Evolutionary conservation across 2,797 vertebrate species (phyloP).

Genomic region (Basileuterus tristriatus): DNA sequence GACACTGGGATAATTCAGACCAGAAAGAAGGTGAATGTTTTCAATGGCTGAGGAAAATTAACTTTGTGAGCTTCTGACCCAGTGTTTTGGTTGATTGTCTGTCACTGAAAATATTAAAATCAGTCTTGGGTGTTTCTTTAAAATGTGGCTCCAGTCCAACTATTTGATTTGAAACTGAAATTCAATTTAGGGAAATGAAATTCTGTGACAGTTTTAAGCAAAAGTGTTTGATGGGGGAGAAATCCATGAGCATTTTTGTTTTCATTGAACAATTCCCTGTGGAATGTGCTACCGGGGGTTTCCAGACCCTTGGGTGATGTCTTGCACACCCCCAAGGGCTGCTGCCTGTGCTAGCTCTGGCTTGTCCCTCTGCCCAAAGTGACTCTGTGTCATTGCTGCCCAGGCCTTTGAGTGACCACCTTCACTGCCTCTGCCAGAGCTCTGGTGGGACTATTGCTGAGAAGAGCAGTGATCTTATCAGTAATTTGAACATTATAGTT

Average conservation of each 20-base stretch:
- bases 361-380: not conserved
- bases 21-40: slow-evolving; percentile 55
- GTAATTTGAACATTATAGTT: not conserved
- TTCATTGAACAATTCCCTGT: not conserved
- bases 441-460: not conserved
- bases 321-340: not conserved
- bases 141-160: not conserved
- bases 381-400: not conserved
- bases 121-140: not conserved
- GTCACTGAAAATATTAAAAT: slow-evolving; percentile 19
- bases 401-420: not conserved
- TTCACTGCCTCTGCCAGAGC: not conserved
- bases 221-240: not conserved
- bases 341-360: not conserved
- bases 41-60: slow-evolving; percentile 30
- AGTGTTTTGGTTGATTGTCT: not conserved
- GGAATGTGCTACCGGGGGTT: not conserved
- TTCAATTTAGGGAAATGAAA: not conserved
- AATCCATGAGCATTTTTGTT: not conserved
- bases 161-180: slow-evolving; percentile 19
- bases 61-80: slow-evolving; percentile 12
- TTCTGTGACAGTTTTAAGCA: not conserved
- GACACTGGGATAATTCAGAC: slow-evolving; percentile 34
- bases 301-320: not conserved
- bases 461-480: not conserved